Evolutionary conservation across 2,113 vertebrate species (phyloP), one percentile per base, ranked within the genome.

Genomic region (Tor tambroides): DNA sequence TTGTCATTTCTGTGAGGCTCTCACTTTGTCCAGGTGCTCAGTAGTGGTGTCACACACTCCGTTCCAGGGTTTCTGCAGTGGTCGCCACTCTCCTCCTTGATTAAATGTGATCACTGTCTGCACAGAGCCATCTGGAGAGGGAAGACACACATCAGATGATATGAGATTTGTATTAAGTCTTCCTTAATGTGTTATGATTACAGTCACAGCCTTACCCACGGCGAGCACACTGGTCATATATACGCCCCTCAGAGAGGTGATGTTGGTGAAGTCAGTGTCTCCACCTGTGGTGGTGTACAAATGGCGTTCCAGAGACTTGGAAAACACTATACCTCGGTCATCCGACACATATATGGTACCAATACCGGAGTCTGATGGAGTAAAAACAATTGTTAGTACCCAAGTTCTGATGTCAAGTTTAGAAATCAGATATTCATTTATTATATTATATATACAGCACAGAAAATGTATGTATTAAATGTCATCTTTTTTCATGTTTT

Each of bases 261-360:
- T 93, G 0, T 98, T 97, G 77, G 96, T 98, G 90, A 99, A 98
- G 92, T 98, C 98, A 0, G 98, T 98, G 67, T 98, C 97, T 0
- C 96, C 96, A 0, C 97, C 96, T 0, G 96, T 96, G 72, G 95
- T 95, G 21, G 97, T 97, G 41, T 98, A 99, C 77, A 98, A 96
- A 89, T 99, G 98, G 2, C 95, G 93, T 90, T 97, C 97, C 92
- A 99, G 88, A 49, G 97, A 98, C 89, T 98, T 97, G 43, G 98
- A 99, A 89, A 96, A 99, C 26, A 99, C 92, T 11, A 96, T 95
- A 77, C 98, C 98, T 1, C 96, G 94, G 88, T 97, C 95, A 0
- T 98, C 97, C 0, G 98, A 99, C 12, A 96, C 96, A 56, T 96
- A 99, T 90, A 99, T 95, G 84, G 96, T 97, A 35, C 97, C 98